Evolutionary conservation across 1,140 invertebrate species (phyloP).

Genomic region (Cepaea nemoralis): DNA sequence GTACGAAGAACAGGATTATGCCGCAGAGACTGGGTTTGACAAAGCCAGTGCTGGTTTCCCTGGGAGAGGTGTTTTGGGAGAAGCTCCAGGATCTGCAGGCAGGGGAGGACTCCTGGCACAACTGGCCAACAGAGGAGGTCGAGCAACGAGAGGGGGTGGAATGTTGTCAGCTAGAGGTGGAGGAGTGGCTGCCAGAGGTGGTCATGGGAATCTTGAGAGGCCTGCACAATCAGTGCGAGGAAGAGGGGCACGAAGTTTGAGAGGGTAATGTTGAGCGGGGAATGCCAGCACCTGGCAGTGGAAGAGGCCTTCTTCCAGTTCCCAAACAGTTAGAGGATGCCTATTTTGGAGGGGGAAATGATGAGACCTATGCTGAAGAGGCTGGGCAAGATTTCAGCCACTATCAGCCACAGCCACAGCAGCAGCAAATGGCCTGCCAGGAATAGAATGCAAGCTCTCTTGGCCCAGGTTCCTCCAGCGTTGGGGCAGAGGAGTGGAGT

Average conservation of each 20-base stretch:
- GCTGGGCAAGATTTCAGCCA: not conserved
- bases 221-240: not conserved
- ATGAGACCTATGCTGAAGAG: not conserved
- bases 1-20: not conserved
- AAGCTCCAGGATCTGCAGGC: not conserved
- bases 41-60: too few species aligned
- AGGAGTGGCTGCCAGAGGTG: not conserved
- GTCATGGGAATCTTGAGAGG: not conserved
- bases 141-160: not conserved
- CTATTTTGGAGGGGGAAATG: not conserved
- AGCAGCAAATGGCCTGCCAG: too few species aligned
- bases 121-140: not conserved
- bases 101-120: not conserved
- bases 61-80: not conserved
- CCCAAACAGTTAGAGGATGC: not conserved
- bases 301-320: not conserved
- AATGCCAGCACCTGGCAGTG: not conserved
- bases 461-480: not conserved
- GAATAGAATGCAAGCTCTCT: not conserved
- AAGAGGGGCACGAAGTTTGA: not conserved
- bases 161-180: not conserved
- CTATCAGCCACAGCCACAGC: not conserved
- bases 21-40: not conserved
- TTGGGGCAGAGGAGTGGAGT: constrained; percentile 3
- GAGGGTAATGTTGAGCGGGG: not conserved